Base-by-base conservation (phyloP, 2,888 invertebrate species). In the Dendrolimus houi region DNA sequence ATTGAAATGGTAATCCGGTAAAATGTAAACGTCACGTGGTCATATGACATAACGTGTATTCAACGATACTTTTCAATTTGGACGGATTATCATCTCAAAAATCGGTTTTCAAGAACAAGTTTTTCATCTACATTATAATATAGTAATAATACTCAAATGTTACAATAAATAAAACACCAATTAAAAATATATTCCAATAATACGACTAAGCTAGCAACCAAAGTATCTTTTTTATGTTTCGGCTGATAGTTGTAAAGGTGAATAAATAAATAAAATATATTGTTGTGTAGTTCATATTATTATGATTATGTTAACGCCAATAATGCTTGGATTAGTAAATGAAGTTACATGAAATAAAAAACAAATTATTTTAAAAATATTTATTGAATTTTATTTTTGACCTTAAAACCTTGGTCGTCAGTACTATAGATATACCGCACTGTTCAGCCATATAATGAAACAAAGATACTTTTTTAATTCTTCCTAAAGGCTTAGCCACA, bases 151-250 rank as follows among this genome's bases (percentile, higher is more conserved):
- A 80, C 81, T 81, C 80, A 79, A 72, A 63, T 29, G 62, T 67
- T 71, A 47, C 12, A 10, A 59, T 64, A 62, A 61, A 63, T 66
- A 64, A 60, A 71, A 77, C 71, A 79, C 72, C 74, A 77, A 80
- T 71, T 62, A 69, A 65, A 71, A 74, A 70, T 75, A 65, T 76
- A 75, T 75, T 74, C 72, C 70, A 69, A 66, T 69, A 69, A 66
- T 69, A 72, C 59, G 71, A 71, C 67, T 83, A 85, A 87, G 89
- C 89, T 90, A 88, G 83, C 79, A 81, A 90, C 89, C 89, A 90
- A 90, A 90, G 89, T 84, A 85, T 75, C n/a, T 85, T 85, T 72
- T 47, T 47, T 47, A 47, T 87, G 85, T 85, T 83, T 82, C 76
- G 85, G 85, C 83, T 81, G 81, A 83, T 81, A 65, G 69, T 64